A percentile compares a stretch with the other conserved stretches of the same genome.
Conservation (phyloP, 2,797 vertebrate species). For the Gymnothorax javanicus region DNA sequence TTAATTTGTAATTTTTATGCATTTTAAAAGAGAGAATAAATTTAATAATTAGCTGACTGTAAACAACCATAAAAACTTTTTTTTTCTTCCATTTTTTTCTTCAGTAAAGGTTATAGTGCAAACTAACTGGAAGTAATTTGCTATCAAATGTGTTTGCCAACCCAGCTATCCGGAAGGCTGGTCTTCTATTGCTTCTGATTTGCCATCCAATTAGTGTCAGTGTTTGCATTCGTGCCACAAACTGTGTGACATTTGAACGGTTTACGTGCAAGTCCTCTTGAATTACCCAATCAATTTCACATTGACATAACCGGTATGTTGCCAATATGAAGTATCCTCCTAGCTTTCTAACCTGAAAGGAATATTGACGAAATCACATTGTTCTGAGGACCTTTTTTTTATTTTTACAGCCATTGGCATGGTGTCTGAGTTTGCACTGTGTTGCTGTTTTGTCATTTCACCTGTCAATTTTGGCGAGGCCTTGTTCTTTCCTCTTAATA, state of each 20-base stretch:
- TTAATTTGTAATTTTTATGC: too few species aligned
- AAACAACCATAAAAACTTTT: too few species aligned
- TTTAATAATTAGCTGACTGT: too few species aligned
- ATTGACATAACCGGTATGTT: not conserved
- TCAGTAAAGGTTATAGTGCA: not conserved
- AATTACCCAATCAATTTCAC: slow-evolving; percentile 5
- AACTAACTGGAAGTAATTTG: not conserved
- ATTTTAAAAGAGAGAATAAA: too few species aligned
- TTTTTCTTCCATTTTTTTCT: not conserved
- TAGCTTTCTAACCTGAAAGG: not conserved
- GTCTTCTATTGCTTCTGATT: not conserved
- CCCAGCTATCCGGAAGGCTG: not conserved
- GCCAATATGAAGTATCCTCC: not conserved
- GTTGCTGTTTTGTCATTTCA: slow-evolving; percentile 7
- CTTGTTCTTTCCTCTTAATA: not conserved
- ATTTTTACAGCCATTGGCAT: not conserved
- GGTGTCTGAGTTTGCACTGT: not conserved
- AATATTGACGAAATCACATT: not conserved
- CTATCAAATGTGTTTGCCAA: not conserved
- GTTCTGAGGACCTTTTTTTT: not conserved
- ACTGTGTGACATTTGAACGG: not conserved
- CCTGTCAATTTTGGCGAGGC: not conserved
- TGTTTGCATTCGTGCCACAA: not conserved
- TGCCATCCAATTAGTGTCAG: not conserved
- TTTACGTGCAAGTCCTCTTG: not conserved